Evolutionary conservation across 2,888 invertebrate species (phyloP).

Genomic region (Mesorhabditis sp.): DNA sequence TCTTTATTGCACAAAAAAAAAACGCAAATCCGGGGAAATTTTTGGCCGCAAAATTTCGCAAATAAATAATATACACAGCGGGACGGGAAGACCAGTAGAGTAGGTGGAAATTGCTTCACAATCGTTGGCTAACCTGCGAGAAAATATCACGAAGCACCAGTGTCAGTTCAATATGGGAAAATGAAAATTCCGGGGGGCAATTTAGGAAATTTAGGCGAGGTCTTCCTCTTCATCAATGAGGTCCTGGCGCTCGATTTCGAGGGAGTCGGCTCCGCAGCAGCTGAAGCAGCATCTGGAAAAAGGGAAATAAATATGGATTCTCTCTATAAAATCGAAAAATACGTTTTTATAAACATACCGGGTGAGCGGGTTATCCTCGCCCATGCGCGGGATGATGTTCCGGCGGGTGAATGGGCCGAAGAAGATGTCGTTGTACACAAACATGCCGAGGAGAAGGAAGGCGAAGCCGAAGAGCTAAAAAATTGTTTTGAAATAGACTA

Average conservation of each 20-base stretch:
- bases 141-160: neutral
- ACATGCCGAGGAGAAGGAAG: constrained; percentile 76
- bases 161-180: neutral
- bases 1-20: too few relatives aligned
- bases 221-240: constrained; percentile 22
- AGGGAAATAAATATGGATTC: too few relatives aligned
- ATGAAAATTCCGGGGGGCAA: neutral
- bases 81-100: neutral
- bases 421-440: constrained; percentile 67
- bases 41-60: too few relatives aligned
- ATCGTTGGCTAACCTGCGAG: neutral
- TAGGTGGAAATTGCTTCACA: constrained; percentile 2
- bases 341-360: neutral
- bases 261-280: constrained; percentile 37
- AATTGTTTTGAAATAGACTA: neutral
- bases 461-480: constrained; percentile 70
- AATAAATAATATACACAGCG: neutral
- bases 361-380: constrained; percentile 7
- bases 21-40: too few relatives aligned
- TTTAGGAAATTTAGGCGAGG: neutral
- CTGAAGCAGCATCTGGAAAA: constrained; percentile 32
- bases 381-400: constrained; percentile 32
- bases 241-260: constrained; percentile 24
- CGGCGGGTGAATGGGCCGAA: constrained; percentile 54
- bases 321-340: constrained; percentile 14